Conservation (phyloP, 2,113 vertebrate species). For the Struthio camelus region DNA sequence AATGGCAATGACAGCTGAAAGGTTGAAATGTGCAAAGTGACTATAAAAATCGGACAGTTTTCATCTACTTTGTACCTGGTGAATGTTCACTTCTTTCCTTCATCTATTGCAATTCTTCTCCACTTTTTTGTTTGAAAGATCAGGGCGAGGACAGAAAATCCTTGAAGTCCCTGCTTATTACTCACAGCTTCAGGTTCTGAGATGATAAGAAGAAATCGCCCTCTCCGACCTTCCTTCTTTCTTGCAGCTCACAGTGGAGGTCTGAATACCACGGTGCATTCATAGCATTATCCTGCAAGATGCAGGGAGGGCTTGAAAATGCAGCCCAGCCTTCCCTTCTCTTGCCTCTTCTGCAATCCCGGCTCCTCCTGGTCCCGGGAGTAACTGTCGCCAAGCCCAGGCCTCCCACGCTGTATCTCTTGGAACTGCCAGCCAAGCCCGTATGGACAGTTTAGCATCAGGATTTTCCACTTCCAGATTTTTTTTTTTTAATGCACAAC, state of each 20-base stretch:
- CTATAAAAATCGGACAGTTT: background rate
- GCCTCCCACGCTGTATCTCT: background rate
- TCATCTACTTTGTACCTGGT: background rate
- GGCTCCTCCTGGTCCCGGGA: background rate
- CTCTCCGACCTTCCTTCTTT: background rate
- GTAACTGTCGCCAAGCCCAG: background rate
- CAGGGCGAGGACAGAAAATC: constrained; percentile 6
- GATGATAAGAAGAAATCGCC: background rate
- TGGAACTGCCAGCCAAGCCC: background rate
- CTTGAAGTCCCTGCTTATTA: background rate
- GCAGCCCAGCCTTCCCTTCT: background rate
- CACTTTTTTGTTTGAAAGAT: background rate
- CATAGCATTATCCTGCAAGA: background rate
- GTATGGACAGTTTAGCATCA: background rate
- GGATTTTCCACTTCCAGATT: background rate
- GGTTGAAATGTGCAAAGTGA: background rate
- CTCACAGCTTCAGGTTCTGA: background rate
- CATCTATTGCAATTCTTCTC: background rate
- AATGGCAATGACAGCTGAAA: background rate
- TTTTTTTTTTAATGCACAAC: background rate
- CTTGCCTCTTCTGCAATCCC: rapidly evolving
- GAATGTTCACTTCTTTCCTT: background rate
- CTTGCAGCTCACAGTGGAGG: background rate
- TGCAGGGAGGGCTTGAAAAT: background rate
- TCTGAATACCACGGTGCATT: background rate